phyloP scores from a whole-genome alignment of 2,113 vertebrate species.

The Hyaena hyaena region DNA sequence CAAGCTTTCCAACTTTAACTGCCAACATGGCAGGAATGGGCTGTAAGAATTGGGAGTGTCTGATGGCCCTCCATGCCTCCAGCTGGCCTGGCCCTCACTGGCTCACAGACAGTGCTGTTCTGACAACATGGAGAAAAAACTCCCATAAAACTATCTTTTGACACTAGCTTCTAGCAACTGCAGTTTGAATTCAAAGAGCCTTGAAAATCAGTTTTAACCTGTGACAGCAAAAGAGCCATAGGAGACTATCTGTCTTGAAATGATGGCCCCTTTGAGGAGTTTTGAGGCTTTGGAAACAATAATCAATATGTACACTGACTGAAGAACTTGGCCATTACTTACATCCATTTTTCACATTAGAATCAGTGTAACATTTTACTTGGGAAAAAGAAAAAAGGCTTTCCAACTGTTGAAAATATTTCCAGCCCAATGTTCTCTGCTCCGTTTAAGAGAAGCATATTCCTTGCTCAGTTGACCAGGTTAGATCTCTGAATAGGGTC shows the following conservation, averaged over 20 bases:
- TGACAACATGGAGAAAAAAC: background rate
- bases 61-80: background rate
- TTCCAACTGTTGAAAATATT: background rate
- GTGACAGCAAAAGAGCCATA: background rate
- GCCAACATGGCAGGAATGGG: background rate
- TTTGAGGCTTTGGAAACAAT: background rate
- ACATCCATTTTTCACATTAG: background rate
- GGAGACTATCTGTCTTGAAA: background rate
- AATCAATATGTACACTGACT: background rate
- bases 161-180: background rate
- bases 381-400: background rate
- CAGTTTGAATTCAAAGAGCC: background rate
- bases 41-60: background rate
- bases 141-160: background rate
- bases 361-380: background rate
- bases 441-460: background rate
- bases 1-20: background rate
- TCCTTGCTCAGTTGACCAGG: background rate
- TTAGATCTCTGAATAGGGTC: background rate
- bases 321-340: background rate
- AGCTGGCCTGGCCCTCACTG: too few species aligned
- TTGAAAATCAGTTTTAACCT: background rate
- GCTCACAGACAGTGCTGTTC: background rate
- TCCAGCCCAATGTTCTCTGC: background rate
- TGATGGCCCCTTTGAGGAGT: background rate